Percentiles rank a stretch among this genome's conserved stretches.
These are phyloP conservation scores for Mantis religiosa DNA, from an alignment of 2,888 invertebrate genomes.

Conservation along the genomic window DNA sequence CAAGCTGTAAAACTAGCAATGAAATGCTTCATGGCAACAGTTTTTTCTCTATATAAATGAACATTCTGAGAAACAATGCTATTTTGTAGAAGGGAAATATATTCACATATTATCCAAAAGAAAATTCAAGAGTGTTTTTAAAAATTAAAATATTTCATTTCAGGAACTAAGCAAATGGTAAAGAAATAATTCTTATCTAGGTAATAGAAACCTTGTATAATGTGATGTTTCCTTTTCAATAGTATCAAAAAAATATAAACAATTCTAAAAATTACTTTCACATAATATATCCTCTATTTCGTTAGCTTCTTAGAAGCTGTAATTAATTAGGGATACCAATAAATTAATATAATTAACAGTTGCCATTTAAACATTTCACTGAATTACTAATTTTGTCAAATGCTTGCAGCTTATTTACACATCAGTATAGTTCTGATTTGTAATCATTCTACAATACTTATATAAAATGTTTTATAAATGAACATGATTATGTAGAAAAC, in stretches of 20 bases:
- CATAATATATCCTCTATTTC: not conserved
- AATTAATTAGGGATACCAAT: not conserved
- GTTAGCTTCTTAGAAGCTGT: not conserved
- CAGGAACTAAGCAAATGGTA: too few species aligned
- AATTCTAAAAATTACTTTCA: not conserved
- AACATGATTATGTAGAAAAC: constrained; percentile 24
- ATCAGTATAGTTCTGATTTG: constrained; percentile 20
- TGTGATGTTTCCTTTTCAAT: too few species aligned
- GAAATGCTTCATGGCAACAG: not conserved
- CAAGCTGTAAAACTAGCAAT: not conserved
- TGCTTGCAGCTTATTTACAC: constrained; percentile 20
- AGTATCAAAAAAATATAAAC: too few species aligned
- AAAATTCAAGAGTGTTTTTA: too few species aligned
- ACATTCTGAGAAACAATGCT: not conserved
- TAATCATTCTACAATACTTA: constrained; percentile 16
- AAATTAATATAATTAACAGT: not conserved
- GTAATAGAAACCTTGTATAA: too few species aligned
- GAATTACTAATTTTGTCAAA: not conserved
- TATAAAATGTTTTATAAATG: constrained; percentile 26
- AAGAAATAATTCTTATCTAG: too few species aligned
- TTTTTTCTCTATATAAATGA: not conserved
- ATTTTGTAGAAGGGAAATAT: too few species aligned
- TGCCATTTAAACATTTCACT: not conserved
- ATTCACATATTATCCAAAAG: too few species aligned
- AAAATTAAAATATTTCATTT: too few species aligned